Conservation (phyloP, 1,140 invertebrate species). For the Sitobion miscanthi region DNA sequence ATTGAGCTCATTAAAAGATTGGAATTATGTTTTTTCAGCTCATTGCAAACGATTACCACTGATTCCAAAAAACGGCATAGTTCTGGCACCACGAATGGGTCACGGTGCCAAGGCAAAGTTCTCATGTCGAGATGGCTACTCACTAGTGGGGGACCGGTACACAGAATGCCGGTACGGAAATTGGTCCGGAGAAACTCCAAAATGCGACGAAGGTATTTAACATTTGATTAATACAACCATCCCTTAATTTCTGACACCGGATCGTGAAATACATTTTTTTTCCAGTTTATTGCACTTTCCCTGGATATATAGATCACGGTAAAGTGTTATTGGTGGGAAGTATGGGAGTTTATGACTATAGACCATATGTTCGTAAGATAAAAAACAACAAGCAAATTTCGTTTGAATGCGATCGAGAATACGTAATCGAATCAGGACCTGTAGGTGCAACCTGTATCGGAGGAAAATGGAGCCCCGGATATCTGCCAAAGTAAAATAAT, state of each 20-base stretch:
- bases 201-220: constrained; percentile 78
- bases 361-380: constrained; percentile 92
- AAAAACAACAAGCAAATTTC: constrained; percentile 94
- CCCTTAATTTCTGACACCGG: not conserved
- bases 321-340: constrained; percentile 93
- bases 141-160: constrained; percentile 74
- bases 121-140: constrained; percentile 90
- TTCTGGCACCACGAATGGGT: constrained; percentile 93
- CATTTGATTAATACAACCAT: not conserved
- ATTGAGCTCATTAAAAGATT: constrained; percentile 1
- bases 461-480: constrained; percentile 83
- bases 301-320: constrained; percentile 88
- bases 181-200: constrained; percentile 86
- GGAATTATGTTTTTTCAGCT: constrained; percentile 62
- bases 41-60: constrained; percentile 89
- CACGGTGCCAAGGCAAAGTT: constrained; percentile 93
- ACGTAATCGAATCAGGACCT: constrained; percentile 77
- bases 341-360: constrained; percentile 96
- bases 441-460: constrained; percentile 92
- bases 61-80: constrained; percentile 88
- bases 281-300: constrained; percentile 91
- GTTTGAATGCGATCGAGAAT: constrained; percentile 94
- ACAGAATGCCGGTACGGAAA: constrained; percentile 88
- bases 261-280: not conserved
- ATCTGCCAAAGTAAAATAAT: constrained; percentile 71